Evolutionary conservation across 2,888 invertebrate genomes (phyloP), one percentile per base, ranked within the genome.

Genomic region (Griposia aprilina): DNA sequence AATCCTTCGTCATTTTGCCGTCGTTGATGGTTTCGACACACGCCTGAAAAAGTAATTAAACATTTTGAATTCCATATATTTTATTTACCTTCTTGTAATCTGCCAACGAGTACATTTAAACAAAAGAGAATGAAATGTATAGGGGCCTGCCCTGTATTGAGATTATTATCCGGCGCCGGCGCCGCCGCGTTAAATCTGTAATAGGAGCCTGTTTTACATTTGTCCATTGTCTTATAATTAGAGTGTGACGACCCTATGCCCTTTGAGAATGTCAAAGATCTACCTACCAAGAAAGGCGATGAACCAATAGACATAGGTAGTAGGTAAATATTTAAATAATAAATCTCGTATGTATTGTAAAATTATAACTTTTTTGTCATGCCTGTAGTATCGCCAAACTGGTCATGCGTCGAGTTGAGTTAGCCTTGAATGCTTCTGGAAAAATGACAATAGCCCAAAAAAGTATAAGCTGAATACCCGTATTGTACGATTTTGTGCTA

Each of bases 1-100:
- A 97, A 96, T 99, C 99, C 96, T 99, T 99, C 26, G 99, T 99
- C 98, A 98, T 98, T 92, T 98, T 98, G 62, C 99, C 99, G 81
- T 97, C 96, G 93, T 99, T 98, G 15, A 99, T 98, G 85, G 98
- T 98, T 90, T 98, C 98, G 4, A 99, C 97, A 93, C 99, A 99
- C 0, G 98, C 98, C 94, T 97, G 93, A 41, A 92, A 92, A 91
- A 59, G 8, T 15, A 36, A 60, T 41, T 11, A 0, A 57, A 63
- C 8, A 6, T 57, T 81, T 50, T 69, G 10, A 81, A 70, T 65
- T 13, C 20, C 6, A n/a, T 20, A 17, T 52, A 26, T 26, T 60
- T 60, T 7, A 62, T 41, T 30, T 26, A 26, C 15, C 23, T 50
- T 48, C 45, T 57, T 48, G 13, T n/a, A 55, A 17, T n/a, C 57